A percentile compares a stretch with the other conserved stretches of the same genome.
Evolutionary conservation across 2,113 vertebrate genomes (phyloP).

Genomic region (Lophotis ruficrista): DNA sequence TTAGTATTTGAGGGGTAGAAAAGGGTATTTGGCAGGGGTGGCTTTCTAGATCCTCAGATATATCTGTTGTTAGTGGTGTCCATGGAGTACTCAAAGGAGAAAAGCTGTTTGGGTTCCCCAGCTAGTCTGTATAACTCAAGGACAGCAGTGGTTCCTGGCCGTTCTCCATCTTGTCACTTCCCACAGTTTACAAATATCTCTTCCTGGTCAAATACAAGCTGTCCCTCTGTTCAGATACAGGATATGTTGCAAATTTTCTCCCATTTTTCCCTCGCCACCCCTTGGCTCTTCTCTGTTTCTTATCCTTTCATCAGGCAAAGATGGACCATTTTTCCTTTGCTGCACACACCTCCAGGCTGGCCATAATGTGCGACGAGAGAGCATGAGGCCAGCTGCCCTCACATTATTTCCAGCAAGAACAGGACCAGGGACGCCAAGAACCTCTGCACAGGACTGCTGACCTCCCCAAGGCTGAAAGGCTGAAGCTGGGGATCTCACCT

Average conservation of each 20-base stretch:
- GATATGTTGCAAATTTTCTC: not conserved
- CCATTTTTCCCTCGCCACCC: not conserved
- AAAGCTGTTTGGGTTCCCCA: not conserved
- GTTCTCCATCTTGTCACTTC: not conserved
- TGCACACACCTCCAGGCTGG: not conserved
- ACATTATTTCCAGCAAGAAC: not conserved
- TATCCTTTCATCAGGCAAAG: not conserved
- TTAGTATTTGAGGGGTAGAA: not conserved
- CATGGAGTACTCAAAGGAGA: not conserved
- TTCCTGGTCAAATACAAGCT: not conserved
- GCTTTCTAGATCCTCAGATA: not conserved
- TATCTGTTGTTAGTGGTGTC: not conserved
- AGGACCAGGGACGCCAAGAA: not conserved
- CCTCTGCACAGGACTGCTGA: not conserved
- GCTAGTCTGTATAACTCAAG: not conserved
- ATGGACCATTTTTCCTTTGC: not conserved
- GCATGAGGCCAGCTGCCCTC: not conserved
- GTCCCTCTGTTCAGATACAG: not conserved
- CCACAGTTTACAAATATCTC: not conserved
- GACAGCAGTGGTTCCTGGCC: not conserved
- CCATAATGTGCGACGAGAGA: rapidly evolving
- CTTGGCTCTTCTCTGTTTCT: not conserved
- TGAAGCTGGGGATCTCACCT: not conserved
- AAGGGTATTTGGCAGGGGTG: not conserved
- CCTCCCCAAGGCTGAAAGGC: not conserved